Percentiles rank a stretch among this genome's conserved stretches.
Evolutionary conservation across 1,140 invertebrate species (phyloP).

Genomic region (Branchinecta lindahli): DNA sequence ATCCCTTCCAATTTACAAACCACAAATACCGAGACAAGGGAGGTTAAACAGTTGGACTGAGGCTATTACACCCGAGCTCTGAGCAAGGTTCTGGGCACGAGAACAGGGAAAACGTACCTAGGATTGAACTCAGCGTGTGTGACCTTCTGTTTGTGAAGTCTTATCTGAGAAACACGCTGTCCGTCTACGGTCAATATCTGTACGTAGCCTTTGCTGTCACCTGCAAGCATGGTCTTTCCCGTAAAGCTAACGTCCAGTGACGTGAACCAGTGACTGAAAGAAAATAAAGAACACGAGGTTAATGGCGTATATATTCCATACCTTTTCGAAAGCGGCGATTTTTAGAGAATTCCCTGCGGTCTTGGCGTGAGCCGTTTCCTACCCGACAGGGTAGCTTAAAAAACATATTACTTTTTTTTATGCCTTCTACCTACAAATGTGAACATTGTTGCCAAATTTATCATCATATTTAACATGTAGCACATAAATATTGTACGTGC

Average conservation of each 20-base stretch:
- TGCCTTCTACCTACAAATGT: too few relatives aligned
- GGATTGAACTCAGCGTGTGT: constrained; percentile 29
- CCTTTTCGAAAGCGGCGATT: neutral
- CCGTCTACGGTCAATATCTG: constrained; percentile 27
- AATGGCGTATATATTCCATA: too few relatives aligned
- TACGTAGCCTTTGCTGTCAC: constrained; percentile 28
- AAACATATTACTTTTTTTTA: too few relatives aligned
- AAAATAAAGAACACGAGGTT: neutral
- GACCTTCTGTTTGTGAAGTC: constrained; percentile 29
- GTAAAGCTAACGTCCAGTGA: constrained; percentile 26
- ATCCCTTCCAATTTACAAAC: too few relatives aligned
- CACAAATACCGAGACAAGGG: too few relatives aligned
- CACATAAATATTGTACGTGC: too few relatives aligned
- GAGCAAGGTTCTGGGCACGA: too few relatives aligned
- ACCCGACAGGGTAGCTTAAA: too few relatives aligned
- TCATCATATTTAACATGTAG: too few relatives aligned
- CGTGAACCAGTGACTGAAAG: constrained; percentile 29
- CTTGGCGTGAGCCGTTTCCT: neutral
- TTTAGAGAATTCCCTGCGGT: constrained; percentile 13
- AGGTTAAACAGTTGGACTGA: too few relatives aligned
- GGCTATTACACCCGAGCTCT: too few relatives aligned
- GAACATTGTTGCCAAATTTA: too few relatives aligned
- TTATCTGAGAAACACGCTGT: constrained; percentile 22
- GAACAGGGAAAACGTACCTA: neutral
- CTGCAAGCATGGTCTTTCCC: constrained; percentile 26